Evolutionary conservation across 2,113 vertebrate species (phyloP).

Genomic region (Andinoacara biseriatus): DNA sequence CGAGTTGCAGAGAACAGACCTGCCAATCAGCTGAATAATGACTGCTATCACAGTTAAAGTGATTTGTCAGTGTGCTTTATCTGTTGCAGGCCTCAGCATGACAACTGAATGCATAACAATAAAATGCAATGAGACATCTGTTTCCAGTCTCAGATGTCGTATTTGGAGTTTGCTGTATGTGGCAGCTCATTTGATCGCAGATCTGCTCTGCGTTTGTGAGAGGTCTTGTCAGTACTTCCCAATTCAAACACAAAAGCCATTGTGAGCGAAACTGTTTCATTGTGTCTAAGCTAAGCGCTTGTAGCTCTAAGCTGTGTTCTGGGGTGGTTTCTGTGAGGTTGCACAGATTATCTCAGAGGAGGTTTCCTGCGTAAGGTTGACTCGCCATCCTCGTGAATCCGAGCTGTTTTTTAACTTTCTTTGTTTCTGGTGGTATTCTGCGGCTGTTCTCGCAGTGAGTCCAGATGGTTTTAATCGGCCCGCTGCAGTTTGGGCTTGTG

Average conservation of each 20-base stretch:
- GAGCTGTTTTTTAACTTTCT: slow-evolving; percentile 39
- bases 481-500: slow-evolving; percentile 45
- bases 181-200: neutral
- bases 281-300: neutral
- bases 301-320: slow-evolving; percentile 1
- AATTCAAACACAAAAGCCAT: neutral
- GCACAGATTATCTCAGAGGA: slow-evolving; percentile 17
- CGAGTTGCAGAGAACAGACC: neutral
- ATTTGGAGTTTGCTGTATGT: neutral
- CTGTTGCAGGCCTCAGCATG: neutral
- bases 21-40: neutral
- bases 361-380: slow-evolving; percentile 20
- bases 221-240: neutral
- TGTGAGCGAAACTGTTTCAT: neutral
- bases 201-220: neutral
- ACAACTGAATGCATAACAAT: neutral
- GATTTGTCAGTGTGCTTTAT: neutral
- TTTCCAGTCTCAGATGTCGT: slow-evolving; percentile 15
- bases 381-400: slow-evolving; percentile 28
- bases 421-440: slow-evolving; percentile 9
- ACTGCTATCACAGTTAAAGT: neutral
- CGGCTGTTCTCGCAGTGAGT: slow-evolving; percentile 2
- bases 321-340: neutral
- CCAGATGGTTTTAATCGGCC: slow-evolving; percentile 57
- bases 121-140: slow-evolving; percentile 27